phyloP scores from a whole-genome alignment of 2,113 vertebrate species.

The Nicator chloris region DNA sequence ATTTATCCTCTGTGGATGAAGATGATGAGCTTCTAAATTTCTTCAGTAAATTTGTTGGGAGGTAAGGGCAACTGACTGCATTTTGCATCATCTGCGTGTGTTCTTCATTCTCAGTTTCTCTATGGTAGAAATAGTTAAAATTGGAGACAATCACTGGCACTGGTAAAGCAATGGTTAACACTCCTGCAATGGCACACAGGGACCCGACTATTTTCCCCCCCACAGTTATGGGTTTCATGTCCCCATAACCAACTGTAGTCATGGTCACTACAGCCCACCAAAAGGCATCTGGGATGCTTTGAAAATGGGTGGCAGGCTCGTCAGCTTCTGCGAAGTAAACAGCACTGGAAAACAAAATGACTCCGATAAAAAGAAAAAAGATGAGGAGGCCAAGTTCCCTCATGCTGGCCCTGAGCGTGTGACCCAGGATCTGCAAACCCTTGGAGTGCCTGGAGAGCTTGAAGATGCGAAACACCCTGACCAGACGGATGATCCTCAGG shows the following conservation, averaged over 20 bases:
- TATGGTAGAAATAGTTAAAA: slow-evolving; percentile 99
- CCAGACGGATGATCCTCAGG: slow-evolving; percentile 94
- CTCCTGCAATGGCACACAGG: slow-evolving; percentile 96
- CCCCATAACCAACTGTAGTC: slow-evolving; percentile 98
- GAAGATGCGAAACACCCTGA: slow-evolving; percentile 97
- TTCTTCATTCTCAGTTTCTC: slow-evolving; percentile 95
- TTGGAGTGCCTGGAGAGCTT: slow-evolving; percentile 98
- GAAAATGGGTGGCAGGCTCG: slow-evolving; percentile 93
- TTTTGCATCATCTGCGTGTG: slow-evolving; percentile 85
- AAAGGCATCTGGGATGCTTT: slow-evolving; percentile 98
- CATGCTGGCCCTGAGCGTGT: slow-evolving; percentile 96
- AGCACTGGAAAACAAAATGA: slow-evolving; percentile 98
- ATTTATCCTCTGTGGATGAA: slow-evolving; percentile 94
- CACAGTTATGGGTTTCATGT: slow-evolving; percentile 99
- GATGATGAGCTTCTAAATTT: slow-evolving; percentile 90
- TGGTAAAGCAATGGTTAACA: slow-evolving; percentile 96
- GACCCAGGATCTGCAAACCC: slow-evolving; percentile 97
- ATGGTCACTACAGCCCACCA: slow-evolving; percentile 99
- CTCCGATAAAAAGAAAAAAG: slow-evolving; percentile 97
- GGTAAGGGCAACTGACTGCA: slow-evolving; percentile 89
- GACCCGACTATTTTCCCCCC: slow-evolving; percentile 98
- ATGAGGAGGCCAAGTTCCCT: slow-evolving; percentile 96
- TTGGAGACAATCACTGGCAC: slow-evolving; percentile 99
- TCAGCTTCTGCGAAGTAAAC: slow-evolving; percentile 98
- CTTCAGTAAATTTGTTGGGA: slow-evolving; percentile 87